Conservation (phyloP, 2,888 invertebrate genomes). For the Papilio gigon region DNA sequence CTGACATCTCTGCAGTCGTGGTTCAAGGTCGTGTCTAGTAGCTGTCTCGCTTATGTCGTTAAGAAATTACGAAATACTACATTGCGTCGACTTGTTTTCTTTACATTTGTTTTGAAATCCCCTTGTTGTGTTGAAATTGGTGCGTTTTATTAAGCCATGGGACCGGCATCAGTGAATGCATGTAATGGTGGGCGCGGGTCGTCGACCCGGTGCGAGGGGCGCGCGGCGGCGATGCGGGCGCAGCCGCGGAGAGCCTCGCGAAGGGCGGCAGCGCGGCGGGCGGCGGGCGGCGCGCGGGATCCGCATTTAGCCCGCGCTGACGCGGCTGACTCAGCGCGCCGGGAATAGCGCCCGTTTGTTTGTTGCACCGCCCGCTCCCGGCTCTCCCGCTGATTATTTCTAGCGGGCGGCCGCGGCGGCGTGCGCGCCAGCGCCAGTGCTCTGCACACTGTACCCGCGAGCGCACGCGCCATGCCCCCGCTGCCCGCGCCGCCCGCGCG, state of each 20-base stretch:
- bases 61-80: background rate
- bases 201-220: constrained; percentile 72
- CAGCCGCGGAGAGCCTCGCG: constrained; percentile 78
- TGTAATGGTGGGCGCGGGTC: constrained; percentile 74
- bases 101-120: background rate
- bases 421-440: constrained; percentile 64
- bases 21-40: background rate
- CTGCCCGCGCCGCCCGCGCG: constrained; percentile 72
- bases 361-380: constrained; percentile 79
- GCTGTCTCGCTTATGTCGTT: background rate
- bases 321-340: constrained; percentile 78
- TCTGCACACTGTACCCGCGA: constrained; percentile 70
- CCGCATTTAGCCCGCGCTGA: constrained; percentile 81
- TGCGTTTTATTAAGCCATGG: constrained; percentile 25
- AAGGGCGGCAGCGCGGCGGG: constrained; percentile 79
- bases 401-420: constrained; percentile 60
- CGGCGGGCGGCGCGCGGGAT: constrained; percentile 73
- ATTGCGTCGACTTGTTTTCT: background rate
- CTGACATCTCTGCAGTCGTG: too few relatives aligned
- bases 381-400: constrained; percentile 76
- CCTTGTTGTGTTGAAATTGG: background rate
- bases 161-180: constrained; percentile 67
- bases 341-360: constrained; percentile 80
- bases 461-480: constrained; percentile 73
- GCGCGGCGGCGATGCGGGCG: constrained; percentile 78